phyloP scores from a whole-genome alignment of 2,797 vertebrate species.

The Spizella passerina region DNA sequence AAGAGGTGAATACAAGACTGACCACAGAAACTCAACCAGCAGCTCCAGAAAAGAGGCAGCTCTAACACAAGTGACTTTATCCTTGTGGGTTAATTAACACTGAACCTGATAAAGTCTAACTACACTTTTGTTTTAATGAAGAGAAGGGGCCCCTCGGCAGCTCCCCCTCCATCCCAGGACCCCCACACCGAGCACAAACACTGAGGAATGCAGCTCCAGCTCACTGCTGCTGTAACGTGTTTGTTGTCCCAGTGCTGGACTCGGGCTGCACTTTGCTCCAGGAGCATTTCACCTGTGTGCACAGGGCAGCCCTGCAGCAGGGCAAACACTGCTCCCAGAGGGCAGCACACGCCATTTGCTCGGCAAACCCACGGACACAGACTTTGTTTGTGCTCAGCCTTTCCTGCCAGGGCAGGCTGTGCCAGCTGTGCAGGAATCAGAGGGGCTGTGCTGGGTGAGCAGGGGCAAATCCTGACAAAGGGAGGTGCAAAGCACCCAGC shows the following conservation, averaged over 20 bases:
- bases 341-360: background rate
- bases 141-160: background rate
- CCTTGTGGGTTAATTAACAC: background rate
- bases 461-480: background rate
- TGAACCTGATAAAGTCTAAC: background rate
- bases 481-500: background rate
- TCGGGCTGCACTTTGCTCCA: conserved; percentile 51
- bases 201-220: conserved; percentile 47
- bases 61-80: background rate
- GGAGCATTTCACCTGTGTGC: conserved; percentile 40
- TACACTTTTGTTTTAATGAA: background rate
- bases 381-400: background rate
- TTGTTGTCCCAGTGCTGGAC: background rate
- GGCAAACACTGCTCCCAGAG: conserved; percentile 13
- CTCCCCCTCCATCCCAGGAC: background rate
- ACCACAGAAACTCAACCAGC: background rate
- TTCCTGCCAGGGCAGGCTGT: background rate
- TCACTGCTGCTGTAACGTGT: conserved; percentile 15
- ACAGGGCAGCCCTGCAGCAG: background rate
- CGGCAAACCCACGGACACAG: background rate
- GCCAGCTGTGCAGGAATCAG: background rate
- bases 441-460: background rate
- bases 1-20: background rate
- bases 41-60: background rate
- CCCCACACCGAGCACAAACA: background rate